A percentile compares a stretch with the other conserved stretches of the same genome.
Conservation (phyloP, 1,140 invertebrate species). For the Apis laboriosa region DNA sequence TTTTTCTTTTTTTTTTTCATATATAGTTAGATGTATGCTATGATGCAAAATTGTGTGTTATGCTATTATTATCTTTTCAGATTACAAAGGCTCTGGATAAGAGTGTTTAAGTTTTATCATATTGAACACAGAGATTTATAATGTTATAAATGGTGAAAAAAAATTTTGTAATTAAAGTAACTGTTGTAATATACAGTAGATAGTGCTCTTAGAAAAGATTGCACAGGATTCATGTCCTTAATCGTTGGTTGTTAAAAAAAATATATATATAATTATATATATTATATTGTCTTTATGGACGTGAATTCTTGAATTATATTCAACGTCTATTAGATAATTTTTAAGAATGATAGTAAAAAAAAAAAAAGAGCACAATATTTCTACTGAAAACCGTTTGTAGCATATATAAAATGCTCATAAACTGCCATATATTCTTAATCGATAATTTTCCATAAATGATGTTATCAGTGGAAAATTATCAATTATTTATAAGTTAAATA, state of each 20-base stretch:
- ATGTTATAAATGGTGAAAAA: conserved; percentile 66
- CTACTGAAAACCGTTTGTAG: conserved; percentile 64
- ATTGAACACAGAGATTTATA: conserved; percentile 70
- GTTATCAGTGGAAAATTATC: conserved; percentile 42
- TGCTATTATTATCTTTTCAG: conserved; percentile 60
- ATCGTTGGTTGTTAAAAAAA: conserved; percentile 48
- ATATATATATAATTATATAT: conserved; percentile 48
- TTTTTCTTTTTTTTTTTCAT: conserved; percentile 76
- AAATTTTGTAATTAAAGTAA: conserved; percentile 66
- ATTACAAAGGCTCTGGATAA: conserved; percentile 72
- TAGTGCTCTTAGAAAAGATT: conserved; percentile 47
- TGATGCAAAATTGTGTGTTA: conserved; percentile 64
- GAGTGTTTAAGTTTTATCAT: conserved; percentile 67
- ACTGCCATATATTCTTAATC: conserved; percentile 65
- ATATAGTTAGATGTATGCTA: conserved; percentile 58
- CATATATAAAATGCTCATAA: conserved; percentile 64
- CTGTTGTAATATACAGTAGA: conserved; percentile 64
- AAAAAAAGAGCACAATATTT: conserved; percentile 47
- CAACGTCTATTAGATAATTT: conserved; percentile 11
- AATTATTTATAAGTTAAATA: conserved; percentile 61
- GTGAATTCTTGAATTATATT: conserved; percentile 16
- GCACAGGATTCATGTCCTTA: conserved; percentile 25
- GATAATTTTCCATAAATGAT: conserved; percentile 43
- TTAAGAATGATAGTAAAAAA: no score
- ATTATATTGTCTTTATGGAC: conserved; percentile 37